A percentile compares a stretch with the other conserved stretches of the same genome.
Conservation (phyloP, 2,797 vertebrate genomes). For the Molossus molossus region DNA sequence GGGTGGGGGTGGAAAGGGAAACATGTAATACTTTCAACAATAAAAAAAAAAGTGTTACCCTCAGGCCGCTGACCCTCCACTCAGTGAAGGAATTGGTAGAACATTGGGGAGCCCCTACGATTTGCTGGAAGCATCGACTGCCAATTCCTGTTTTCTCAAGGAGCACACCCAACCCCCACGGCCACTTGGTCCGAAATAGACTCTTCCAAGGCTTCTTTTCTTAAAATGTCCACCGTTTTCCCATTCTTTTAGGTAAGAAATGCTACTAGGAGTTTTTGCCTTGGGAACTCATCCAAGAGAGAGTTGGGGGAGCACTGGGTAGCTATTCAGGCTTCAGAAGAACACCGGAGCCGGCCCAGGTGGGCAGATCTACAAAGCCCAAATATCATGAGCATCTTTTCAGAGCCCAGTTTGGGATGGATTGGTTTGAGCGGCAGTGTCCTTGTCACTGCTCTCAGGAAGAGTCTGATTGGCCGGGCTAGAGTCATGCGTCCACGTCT, state of each 20-base stretch:
- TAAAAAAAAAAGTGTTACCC: too few species aligned
- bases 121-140: not conserved
- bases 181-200: not conserved
- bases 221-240: not conserved
- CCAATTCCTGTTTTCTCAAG: not conserved
- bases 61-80: not conserved
- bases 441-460: not conserved
- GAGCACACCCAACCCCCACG: not conserved
- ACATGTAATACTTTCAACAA: too few species aligned
- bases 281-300: not conserved
- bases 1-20: too few species aligned
- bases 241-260: not conserved
- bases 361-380: not conserved
- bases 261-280: not conserved
- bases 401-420: not conserved
- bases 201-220: conserved; percentile 9
- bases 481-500: not conserved
- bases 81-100: not conserved
- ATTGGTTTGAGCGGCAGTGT: not conserved
- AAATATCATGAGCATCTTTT: not conserved
- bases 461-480: not conserved
- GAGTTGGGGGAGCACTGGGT: too few species aligned
- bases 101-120: not conserved
- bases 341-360: not conserved
- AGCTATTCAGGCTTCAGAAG: not conserved